phyloP scores from a whole-genome alignment of 2,797 vertebrate genomes.

The Botia almorhae region DNA sequence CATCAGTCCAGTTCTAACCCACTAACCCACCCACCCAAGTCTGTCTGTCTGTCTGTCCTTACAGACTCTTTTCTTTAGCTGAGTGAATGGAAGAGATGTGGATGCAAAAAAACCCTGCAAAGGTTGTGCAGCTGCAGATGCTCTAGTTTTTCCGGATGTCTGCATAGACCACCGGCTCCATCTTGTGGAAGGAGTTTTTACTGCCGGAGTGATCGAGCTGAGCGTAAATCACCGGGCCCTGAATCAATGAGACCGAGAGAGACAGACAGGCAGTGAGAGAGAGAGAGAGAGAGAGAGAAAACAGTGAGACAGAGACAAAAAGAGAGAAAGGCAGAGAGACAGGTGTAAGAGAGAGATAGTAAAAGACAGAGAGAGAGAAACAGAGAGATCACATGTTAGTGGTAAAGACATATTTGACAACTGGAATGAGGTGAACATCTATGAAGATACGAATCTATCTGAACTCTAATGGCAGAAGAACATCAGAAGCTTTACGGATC shows the following conservation, averaged over 20 bases:
- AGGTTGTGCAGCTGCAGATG: constrained; percentile 49
- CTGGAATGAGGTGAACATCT: no score
- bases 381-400: no score
- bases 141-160: constrained; percentile 92
- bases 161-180: constrained; percentile 93
- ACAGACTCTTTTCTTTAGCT: neutral
- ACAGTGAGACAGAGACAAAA: no score
- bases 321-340: no score
- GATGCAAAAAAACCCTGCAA: constrained; percentile 63
- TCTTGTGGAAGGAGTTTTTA: constrained; percentile 90
- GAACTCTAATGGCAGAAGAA: no score
- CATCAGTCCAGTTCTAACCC: constrained; percentile 8
- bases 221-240: constrained; percentile 95
- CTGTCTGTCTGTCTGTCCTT: neutral
- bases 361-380: no score
- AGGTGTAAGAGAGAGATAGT: neutral
- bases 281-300: no score
- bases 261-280: no score
- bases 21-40: neutral
- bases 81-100: constrained; percentile 43
- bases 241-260: neutral
- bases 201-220: constrained; percentile 93
- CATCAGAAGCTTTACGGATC: no score
- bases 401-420: no score
- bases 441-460: no score